Evolutionary conservation across 2,797 vertebrate genomes (phyloP).

Genomic region (Champsocephalus esox): DNA sequence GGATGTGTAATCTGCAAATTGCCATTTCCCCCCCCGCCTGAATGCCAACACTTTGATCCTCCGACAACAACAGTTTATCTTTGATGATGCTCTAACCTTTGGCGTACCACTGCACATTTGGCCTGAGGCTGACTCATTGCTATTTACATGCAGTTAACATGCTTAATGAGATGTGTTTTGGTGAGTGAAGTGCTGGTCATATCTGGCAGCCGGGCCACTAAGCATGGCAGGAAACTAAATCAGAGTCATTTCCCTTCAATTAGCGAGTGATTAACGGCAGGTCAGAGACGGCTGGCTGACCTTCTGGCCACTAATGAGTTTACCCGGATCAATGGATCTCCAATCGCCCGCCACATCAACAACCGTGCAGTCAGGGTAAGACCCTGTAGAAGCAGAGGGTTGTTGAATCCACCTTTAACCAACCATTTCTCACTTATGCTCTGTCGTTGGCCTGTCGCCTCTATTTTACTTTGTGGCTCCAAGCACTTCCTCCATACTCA

Average conservation of each 20-base stretch:
- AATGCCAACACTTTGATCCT: not conserved
- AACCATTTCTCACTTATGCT: slow-evolving; percentile 12
- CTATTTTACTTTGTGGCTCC: slow-evolving; percentile 18
- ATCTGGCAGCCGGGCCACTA: slow-evolving; percentile 35
- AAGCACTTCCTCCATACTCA: slow-evolving; percentile 23
- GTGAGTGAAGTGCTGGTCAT: slow-evolving; percentile 49
- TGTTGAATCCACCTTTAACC: slow-evolving; percentile 11
- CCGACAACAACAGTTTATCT: slow-evolving; percentile 5
- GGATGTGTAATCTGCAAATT: slow-evolving; percentile 8
- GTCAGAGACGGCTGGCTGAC: slow-evolving; percentile 75
- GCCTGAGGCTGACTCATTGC: slow-evolving; percentile 17
- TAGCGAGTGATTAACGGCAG: slow-evolving; percentile 80
- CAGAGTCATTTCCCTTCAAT: slow-evolving; percentile 80
- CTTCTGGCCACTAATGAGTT: slow-evolving; percentile 77
- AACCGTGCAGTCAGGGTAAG: slow-evolving; percentile 9
- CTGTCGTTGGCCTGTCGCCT: slow-evolving; percentile 31
- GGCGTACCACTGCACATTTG: slow-evolving; percentile 10
- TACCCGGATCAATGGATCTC: slow-evolving; percentile 75
- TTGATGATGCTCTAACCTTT: slow-evolving; percentile 14
- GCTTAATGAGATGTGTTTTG: slow-evolving; percentile 54
- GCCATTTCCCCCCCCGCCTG: slow-evolving; percentile 14
- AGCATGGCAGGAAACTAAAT: slow-evolving; percentile 72
- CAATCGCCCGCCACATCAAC: slow-evolving; percentile 37
- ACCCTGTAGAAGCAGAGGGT: not conserved
- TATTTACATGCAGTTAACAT: slow-evolving; percentile 52